Evolutionary conservation across 2,797 vertebrate genomes (phyloP).

Genomic region (Pseudochaenichthys georgianus): DNA sequence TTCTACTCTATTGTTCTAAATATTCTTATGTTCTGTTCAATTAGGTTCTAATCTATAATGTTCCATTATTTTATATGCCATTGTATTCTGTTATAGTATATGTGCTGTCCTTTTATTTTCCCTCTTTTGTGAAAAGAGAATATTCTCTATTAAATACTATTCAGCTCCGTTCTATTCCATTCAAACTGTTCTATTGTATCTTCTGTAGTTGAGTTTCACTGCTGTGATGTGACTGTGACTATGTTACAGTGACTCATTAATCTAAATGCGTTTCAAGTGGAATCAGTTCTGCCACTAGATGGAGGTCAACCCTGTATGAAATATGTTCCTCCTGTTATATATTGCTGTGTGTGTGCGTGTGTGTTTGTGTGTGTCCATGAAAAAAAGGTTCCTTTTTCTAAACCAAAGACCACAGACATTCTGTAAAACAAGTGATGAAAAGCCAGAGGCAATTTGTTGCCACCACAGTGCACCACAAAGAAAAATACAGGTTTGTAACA

Average conservation of each 20-base stretch:
- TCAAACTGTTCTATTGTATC: background rate
- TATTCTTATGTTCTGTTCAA: too few species aligned
- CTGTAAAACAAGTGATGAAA: background rate
- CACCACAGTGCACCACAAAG: background rate
- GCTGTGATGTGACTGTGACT: background rate
- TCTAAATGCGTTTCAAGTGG: conserved; percentile 51
- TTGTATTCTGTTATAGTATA: too few species aligned
- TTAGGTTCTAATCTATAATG: too few species aligned
- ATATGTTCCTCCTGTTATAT: conserved; percentile 49
- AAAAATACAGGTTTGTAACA: conserved; percentile 20
- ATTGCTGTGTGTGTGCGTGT: conserved; percentile 11
- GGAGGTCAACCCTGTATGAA: conserved; percentile 74
- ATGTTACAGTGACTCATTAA: conserved; percentile 51
- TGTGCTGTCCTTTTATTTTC: too few species aligned
- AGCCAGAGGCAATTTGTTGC: conserved; percentile 17
- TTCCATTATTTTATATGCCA: too few species aligned
- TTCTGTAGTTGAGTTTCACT: conserved; percentile 8
- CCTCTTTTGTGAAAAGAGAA: too few species aligned
- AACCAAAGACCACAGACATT: background rate
- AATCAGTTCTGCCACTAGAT: conserved; percentile 74
- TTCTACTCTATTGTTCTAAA: too few species aligned
- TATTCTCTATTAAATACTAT: background rate
- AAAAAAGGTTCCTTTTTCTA: conserved; percentile 21
- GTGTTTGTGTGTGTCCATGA: conserved; percentile 12
- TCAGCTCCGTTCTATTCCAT: conserved; percentile 1